Base-by-base conservation (phyloP, 2,113 vertebrate species). In the Setophaga coronata region DNA sequence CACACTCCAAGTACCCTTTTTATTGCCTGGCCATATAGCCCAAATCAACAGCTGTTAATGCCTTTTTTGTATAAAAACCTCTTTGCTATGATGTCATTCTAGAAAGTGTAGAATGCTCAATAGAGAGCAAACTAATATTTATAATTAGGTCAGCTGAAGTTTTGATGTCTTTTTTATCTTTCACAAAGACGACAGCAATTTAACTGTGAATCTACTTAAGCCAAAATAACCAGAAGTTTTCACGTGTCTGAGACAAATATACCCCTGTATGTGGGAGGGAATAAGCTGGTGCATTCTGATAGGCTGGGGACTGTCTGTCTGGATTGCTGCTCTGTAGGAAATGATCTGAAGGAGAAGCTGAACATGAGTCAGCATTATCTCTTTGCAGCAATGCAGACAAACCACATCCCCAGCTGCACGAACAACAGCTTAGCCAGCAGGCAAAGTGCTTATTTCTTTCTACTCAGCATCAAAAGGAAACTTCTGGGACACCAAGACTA, bases 341-440 rank as follows among this genome's bases (percentile, higher is more conserved):
- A 87, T 8, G 21, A 85, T 90, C 62, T 66, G 82, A 93, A 65
- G 61, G 84, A 91, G 92, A 90, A 92, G 67, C 67, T 72, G 86
- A 93, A 69, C 38, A 26, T 90, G 90, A 93, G 47, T 94, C 89
- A 96, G 92, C 92, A 93, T 42, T 19, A 54, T 38, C 38, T 66
- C 54, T 66, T 66, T 88, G 82, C 89, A 96, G 88, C 88, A 94
- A 73, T 86, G 72, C 86, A 92, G 90, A 45, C 24, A 90, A 94
- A 86, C 38, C 50, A 80, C 60, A 21, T 10, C 47, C 47, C 18
- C 79, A 70, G 71, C 76, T 90, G 85, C 50, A 61, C 25, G 42
- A 94, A 62, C 79, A 70, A 24, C 3, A 90, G 88, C 66, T 67
- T 10, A 92, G 42, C 62, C 79, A 76, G 71, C 31, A 92, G 62